Percentiles rank a stretch among this genome's conserved stretches.
phyloP scores from a whole-genome alignment of 2,113 vertebrate species.

The Plotosus lineatus region DNA sequence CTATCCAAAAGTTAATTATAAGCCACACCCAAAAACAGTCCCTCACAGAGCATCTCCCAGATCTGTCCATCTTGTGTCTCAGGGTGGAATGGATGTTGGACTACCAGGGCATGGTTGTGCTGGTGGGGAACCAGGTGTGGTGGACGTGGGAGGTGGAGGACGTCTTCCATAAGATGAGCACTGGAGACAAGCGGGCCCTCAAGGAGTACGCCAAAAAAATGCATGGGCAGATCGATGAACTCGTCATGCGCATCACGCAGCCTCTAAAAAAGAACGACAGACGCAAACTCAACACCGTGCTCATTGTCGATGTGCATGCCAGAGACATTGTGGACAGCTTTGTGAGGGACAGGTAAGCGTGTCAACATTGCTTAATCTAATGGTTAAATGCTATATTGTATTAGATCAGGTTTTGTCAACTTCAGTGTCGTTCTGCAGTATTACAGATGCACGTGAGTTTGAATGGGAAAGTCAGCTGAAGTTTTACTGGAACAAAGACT shows the following conservation, averaged over 20 bases:
- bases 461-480: constrained; percentile 96
- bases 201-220: constrained; percentile 84
- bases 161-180: constrained; percentile 79
- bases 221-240: constrained; percentile 86
- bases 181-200: constrained; percentile 86
- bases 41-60: no score
- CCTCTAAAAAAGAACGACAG: constrained; percentile 85
- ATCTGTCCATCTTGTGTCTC: no score
- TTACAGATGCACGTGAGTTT: constrained; percentile 87
- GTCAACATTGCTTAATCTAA: background rate
- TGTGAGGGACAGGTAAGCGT: constrained; percentile 80
- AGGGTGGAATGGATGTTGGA: constrained; percentile 95
- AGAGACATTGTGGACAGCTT: constrained; percentile 91
- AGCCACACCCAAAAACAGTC: no score
- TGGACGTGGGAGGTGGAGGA: constrained; percentile 98
- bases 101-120: constrained; percentile 93
- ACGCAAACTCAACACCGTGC: constrained; percentile 90
- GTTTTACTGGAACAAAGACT: constrained; percentile 87
- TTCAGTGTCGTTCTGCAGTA: constrained; percentile 68
- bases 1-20: no score
- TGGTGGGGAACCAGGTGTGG: constrained; percentile 93
- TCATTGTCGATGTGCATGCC: constrained; percentile 95
- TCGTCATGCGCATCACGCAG: constrained; percentile 83
- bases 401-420: no score
- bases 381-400: background rate